Evolutionary conservation across 2,113 vertebrate genomes (phyloP).

Genomic region (Tenrec ecaudatus): DNA sequence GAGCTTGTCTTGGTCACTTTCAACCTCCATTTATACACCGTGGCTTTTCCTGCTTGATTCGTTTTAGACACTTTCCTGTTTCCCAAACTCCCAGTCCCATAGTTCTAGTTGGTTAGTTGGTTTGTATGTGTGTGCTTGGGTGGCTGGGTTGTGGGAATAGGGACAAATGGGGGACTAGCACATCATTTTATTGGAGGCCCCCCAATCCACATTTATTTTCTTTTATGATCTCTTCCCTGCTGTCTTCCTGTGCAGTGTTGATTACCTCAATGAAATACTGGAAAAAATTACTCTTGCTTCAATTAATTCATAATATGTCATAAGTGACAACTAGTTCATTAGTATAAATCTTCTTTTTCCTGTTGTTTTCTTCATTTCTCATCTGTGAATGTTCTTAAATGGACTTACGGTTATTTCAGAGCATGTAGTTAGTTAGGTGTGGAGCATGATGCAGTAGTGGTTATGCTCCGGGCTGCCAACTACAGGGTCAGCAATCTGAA

Average conservation of each 20-base stretch:
- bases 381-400: background rate
- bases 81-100: background rate
- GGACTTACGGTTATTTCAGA: background rate
- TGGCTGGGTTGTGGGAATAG: background rate
- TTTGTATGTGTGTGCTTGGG: background rate
- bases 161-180: background rate
- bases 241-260: background rate
- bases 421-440: background rate
- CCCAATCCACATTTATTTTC: background rate
- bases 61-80: background rate
- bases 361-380: background rate
- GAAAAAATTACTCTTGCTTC: background rate
- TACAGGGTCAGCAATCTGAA: too few species aligned
- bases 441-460: too few species aligned
- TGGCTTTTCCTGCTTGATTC: background rate
- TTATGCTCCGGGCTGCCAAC: too few species aligned
- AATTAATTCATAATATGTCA: background rate
- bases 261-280: conserved; percentile 2
- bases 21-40: background rate
- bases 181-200: background rate
- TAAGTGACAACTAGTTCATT: background rate
- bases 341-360: background rate
- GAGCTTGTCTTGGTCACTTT: conserved; percentile 4
- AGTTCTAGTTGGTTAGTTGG: background rate
- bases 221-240: background rate